These are phyloP conservation scores for Agapornis canus DNA, from an alignment of 2,797 vertebrate species.

Conservation along the genomic window DNA sequence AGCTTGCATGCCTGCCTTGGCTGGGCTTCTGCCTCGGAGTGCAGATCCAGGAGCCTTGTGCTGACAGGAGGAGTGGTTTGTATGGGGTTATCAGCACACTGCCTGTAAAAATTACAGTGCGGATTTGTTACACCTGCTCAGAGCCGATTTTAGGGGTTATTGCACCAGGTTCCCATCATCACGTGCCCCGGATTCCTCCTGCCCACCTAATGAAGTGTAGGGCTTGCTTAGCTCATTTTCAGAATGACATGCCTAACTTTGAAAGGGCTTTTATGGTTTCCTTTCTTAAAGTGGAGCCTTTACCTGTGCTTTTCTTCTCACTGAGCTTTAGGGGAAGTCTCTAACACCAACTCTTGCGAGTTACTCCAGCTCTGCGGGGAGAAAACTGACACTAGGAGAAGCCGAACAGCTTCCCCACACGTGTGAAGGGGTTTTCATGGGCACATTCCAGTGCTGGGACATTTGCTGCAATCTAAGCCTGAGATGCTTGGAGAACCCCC, in stretches of 20 bases:
- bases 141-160: neutral
- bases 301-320: neutral
- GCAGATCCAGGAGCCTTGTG: neutral
- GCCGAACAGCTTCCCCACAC: neutral
- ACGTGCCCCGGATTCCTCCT: neutral
- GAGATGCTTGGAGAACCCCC: neutral
- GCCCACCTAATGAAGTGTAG: neutral
- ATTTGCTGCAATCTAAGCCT: neutral
- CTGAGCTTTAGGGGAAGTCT: neutral
- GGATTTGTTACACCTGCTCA: neutral
- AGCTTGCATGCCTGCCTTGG: neutral
- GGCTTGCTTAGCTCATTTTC: neutral
- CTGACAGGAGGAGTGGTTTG: neutral
- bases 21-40: neutral
- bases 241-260: neutral
- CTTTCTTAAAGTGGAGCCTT: neutral
- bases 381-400: neutral
- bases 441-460: neutral
- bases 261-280: neutral
- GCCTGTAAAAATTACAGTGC: neutral
- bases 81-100: neutral
- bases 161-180: neutral
- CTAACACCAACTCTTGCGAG: neutral
- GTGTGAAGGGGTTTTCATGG: accelerated
- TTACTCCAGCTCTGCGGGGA: neutral